phyloP scores from a whole-genome alignment of 2,797 vertebrate species.

The Dermochelys coriacea region DNA sequence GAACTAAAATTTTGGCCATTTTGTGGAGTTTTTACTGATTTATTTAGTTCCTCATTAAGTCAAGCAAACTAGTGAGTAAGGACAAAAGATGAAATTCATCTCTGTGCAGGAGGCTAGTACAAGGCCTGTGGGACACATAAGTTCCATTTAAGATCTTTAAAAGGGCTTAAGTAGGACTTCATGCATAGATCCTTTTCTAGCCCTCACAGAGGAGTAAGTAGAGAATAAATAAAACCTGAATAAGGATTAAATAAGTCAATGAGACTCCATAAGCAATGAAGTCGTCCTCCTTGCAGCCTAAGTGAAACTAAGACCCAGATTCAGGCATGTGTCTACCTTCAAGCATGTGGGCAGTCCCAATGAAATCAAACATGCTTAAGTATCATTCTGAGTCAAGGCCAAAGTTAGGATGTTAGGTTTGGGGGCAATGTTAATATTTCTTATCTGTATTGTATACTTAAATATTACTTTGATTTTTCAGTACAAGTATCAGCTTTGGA shows the following conservation, averaged over 20 bases:
- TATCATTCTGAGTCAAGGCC: neutral
- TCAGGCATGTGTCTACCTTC: neutral
- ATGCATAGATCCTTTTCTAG: neutral
- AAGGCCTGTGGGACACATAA: too few species aligned
- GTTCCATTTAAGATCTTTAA: neutral
- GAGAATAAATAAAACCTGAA: neutral
- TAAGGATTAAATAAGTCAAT: neutral
- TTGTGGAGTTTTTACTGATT: neutral
- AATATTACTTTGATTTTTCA: neutral
- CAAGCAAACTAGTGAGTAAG: neutral
- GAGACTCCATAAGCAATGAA: neutral
- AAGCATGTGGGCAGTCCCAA: neutral
- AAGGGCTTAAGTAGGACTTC: neutral
- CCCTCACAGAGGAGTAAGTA: neutral
- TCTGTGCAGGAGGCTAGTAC: neutral
- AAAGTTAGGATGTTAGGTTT: neutral
- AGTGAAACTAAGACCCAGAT: neutral
- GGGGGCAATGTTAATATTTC: neutral
- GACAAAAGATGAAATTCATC: neutral
- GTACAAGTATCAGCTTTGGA: neutral
- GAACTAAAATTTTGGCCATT: neutral
- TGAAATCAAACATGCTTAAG: neutral
- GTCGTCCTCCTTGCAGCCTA: neutral
- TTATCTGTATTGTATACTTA: neutral
- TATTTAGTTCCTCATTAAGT: neutral